Percentiles rank a stretch among this genome's conserved stretches.
phyloP scores from a whole-genome alignment of 2,113 vertebrate genomes.

The Eptesicus fuscus region DNA sequence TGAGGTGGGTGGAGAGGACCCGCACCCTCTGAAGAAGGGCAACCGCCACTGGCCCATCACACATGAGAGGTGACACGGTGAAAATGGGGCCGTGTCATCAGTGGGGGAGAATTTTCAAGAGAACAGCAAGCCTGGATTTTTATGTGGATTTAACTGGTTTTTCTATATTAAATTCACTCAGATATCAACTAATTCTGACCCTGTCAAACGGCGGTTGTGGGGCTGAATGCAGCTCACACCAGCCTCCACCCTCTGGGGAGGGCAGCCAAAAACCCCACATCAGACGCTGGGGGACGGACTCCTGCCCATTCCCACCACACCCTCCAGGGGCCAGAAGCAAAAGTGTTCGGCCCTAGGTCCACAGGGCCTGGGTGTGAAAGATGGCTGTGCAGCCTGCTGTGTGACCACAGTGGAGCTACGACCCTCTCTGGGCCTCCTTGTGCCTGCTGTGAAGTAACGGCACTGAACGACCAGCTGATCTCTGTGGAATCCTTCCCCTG shows the following conservation, averaged over 20 bases:
- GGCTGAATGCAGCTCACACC: neutral
- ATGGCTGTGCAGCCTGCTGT: neutral
- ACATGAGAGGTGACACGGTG: neutral
- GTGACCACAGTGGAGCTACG: fast-evolving
- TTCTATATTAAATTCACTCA: neutral
- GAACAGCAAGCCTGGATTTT: neutral
- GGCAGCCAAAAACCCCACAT: neutral
- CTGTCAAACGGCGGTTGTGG: neutral
- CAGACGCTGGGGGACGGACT: neutral
- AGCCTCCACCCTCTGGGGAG: no score
- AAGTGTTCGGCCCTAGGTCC: fast-evolving
- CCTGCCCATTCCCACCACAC: neutral
- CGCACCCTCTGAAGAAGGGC: fast-evolving
- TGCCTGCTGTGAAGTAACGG: fast-evolving
- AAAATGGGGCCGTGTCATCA: no score
- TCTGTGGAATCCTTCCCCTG: neutral
- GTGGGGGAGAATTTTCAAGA: neutral
- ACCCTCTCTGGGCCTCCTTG: neutral
- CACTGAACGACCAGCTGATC: neutral
- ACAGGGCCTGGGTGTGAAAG: neutral
- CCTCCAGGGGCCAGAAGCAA: neutral
- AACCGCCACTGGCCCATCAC: fast-evolving
- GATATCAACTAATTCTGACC: no score
- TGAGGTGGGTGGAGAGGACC: no score
- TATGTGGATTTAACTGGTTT: neutral